Percentiles rank a stretch among this genome's conserved stretches.
These are phyloP conservation scores for Zaprionus ghesquierei DNA, from an alignment of 1,140 invertebrate genomes.

Conservation along the genomic window DNA sequence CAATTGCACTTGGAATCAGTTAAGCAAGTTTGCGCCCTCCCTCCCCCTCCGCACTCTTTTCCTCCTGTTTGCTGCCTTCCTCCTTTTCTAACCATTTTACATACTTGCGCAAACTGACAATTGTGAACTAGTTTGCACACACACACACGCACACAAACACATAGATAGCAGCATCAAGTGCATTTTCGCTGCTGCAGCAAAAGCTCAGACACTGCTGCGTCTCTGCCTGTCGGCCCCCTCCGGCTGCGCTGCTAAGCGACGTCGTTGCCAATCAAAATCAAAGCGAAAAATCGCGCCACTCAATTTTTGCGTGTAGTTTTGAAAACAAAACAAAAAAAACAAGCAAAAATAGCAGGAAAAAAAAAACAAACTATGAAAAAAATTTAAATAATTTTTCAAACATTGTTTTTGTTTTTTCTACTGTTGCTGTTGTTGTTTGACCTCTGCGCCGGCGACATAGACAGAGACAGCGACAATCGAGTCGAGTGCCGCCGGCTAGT, in stretches of 20 bases:
- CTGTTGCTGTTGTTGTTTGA: neutral
- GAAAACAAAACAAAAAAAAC: neutral
- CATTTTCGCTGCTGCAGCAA: conserved; percentile 19
- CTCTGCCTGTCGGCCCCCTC: neutral
- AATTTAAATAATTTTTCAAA: conserved; percentile 7
- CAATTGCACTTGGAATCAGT: conserved; percentile 52
- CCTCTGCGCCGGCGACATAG: neutral
- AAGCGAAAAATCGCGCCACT: conserved; percentile 42
- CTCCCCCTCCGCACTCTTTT: neutral
- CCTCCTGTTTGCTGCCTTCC: neutral
- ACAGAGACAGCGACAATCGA: neutral
- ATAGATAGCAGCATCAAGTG: conserved; percentile 1
- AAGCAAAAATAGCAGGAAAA: neutral
- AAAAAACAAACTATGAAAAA: neutral
- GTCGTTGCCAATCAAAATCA: conserved; percentile 43
- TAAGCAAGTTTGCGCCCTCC: conserved; percentile 9
- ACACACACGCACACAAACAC: neutral
- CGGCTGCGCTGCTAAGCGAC: neutral
- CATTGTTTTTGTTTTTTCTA: conserved; percentile 12
- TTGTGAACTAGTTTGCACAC: conserved; percentile 32
- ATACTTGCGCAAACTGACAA: conserved; percentile 40
- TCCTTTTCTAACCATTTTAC: neutral
- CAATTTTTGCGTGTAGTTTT: conserved; percentile 43
- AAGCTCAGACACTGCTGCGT: neutral
- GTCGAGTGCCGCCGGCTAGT: conserved; percentile 20